A percentile compares a stretch with the other conserved stretches of the same genome.
phyloP scores from a whole-genome alignment of 2,797 vertebrate genomes.

The Macroramphosus scolopax region DNA sequence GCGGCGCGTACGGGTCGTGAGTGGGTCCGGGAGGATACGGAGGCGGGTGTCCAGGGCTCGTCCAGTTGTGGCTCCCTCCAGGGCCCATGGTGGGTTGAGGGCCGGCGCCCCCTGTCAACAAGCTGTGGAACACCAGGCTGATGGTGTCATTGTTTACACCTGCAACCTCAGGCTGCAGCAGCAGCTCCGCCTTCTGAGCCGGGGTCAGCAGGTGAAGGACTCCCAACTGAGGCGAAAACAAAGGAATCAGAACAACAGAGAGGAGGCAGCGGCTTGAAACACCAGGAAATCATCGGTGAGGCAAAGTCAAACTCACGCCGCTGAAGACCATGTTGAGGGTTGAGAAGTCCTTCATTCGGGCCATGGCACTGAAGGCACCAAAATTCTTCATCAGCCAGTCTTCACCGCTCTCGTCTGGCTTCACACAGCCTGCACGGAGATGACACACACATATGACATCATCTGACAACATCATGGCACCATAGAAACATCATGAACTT shows the following conservation, averaged over 20 bases:
- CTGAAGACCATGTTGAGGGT: slow-evolving; percentile 74
- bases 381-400: slow-evolving; percentile 81
- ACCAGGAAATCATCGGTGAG: neutral
- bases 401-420: slow-evolving; percentile 49
- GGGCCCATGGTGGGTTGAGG: slow-evolving; percentile 14
- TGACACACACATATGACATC: too few relatives aligned
- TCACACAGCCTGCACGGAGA: slow-evolving; percentile 67
- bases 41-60: slow-evolving; percentile 6
- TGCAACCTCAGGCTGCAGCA: slow-evolving; percentile 62
- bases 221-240: slow-evolving; percentile 62
- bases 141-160: slow-evolving; percentile 66
- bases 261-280: neutral
- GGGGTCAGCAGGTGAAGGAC: slow-evolving; percentile 75
- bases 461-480: too few relatives aligned
- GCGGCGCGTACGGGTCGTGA: slow-evolving; percentile 7
- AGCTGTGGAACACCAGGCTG: slow-evolving; percentile 67
- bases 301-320: slow-evolving; percentile 63
- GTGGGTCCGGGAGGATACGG: neutral
- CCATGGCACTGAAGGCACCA: slow-evolving; percentile 73
- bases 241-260: neutral
- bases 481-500: too few relatives aligned
- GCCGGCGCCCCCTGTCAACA: slow-evolving; percentile 37
- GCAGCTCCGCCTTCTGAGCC: slow-evolving; percentile 75
- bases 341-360: slow-evolving; percentile 69
- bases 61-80: slow-evolving; percentile 10